Evolutionary conservation across 2,113 vertebrate genomes (phyloP).

Genomic region (Macquaria australasica): DNA sequence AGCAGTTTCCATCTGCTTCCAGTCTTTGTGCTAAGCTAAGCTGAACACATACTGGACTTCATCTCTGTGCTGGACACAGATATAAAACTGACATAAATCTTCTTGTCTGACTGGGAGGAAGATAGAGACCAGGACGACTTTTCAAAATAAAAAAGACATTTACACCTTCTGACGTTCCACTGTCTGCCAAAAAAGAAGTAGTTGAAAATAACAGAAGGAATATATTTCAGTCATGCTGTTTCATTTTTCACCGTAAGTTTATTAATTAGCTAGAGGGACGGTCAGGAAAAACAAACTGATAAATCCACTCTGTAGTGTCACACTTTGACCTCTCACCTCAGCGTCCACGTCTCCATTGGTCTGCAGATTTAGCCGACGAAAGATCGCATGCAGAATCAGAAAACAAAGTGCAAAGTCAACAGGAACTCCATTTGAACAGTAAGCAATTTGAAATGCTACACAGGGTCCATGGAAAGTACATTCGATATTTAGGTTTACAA

Average conservation of each 20-base stretch:
- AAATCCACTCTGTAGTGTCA: background rate
- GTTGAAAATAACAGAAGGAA: background rate
- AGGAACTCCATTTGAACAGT: constrained; percentile 13
- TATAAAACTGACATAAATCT: background rate
- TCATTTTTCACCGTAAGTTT: constrained; percentile 34
- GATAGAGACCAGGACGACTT: background rate
- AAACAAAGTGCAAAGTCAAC: constrained; percentile 62
- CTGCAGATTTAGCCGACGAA: background rate
- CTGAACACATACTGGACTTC: background rate
- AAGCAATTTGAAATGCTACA: constrained; percentile 27
- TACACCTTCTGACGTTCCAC: background rate
- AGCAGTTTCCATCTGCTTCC: constrained; percentile 5
- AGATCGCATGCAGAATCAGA: constrained; percentile 42
- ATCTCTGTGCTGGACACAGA: background rate
- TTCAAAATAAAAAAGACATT: background rate
- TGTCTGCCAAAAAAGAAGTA: background rate
- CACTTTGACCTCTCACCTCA: background rate
- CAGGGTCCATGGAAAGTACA: constrained; percentile 54
- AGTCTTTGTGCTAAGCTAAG: constrained; percentile 33
- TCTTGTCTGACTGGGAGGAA: background rate
- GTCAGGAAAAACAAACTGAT: constrained; percentile 28
- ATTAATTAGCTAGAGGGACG: constrained; percentile 47
- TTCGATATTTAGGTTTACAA: constrained; percentile 64
- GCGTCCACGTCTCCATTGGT: background rate
- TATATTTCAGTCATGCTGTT: background rate